These are phyloP conservation scores for Pampusana beccarii DNA, from an alignment of 2,113 vertebrate genomes.

Conservation along the genomic window DNA sequence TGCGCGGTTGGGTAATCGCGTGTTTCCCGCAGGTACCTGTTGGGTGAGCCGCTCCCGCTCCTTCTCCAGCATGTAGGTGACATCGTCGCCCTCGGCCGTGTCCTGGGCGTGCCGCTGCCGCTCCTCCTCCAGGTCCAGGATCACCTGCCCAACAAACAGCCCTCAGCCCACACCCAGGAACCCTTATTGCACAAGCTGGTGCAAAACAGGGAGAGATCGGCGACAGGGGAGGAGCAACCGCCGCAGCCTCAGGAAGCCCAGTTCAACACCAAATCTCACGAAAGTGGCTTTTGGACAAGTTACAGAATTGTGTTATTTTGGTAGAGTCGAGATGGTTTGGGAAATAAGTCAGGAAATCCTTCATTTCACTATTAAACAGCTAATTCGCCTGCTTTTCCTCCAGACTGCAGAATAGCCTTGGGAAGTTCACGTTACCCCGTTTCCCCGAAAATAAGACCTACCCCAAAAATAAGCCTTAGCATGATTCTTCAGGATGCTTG, in stretches of 20 bases:
- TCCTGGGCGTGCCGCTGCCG: constrained; percentile 92
- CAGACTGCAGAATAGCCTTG: neutral
- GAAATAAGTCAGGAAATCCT: neutral
- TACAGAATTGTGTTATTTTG: too few relatives aligned
- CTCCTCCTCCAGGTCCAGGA: constrained; percentile 95
- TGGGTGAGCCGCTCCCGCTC: constrained; percentile 93
- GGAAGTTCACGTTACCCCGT: accelerated
- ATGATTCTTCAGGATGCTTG: too few relatives aligned
- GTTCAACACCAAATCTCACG: accelerated
- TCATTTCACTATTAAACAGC: neutral
- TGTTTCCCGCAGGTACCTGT: constrained; percentile 77
- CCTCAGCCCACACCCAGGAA: neutral
- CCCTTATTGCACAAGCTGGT: neutral
- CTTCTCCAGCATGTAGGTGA: constrained; percentile 98
- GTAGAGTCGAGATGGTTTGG: neutral
- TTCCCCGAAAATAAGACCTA: too few relatives aligned
- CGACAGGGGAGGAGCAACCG: accelerated
- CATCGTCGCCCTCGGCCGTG: constrained; percentile 94
- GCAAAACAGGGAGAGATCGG: too few relatives aligned
- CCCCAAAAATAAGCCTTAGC: too few relatives aligned
- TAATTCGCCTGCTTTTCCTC: accelerated
- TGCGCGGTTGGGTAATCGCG: neutral
- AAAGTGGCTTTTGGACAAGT: neutral
- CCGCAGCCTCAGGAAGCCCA: accelerated
- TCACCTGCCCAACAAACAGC: constrained; percentile 81